Percentiles rank a stretch among this genome's conserved stretches.
Evolutionary conservation across 2,888 invertebrate species (phyloP).

Genomic region (Dichetophora obliterata): DNA sequence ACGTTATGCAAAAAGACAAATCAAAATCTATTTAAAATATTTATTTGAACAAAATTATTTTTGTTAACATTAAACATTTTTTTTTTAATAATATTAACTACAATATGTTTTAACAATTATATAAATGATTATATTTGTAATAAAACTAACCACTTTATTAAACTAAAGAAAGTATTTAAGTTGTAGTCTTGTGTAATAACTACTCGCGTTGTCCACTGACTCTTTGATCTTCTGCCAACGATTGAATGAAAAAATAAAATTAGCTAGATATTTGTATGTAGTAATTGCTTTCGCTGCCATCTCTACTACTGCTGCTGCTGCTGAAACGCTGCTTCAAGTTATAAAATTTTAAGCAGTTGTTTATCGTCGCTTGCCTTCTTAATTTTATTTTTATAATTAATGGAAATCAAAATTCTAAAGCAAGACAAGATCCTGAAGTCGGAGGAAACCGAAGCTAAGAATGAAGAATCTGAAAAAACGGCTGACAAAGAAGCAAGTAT

Average conservation of each 20-base stretch:
- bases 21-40: slow-evolving; percentile 26
- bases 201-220: background rate
- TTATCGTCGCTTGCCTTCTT: background rate
- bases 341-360: background rate
- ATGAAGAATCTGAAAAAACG: slow-evolving; percentile 18
- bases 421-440: slow-evolving; percentile 12
- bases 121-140: slow-evolving; percentile 21
- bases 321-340: background rate
- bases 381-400: too few relatives aligned
- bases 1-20: slow-evolving; percentile 37
- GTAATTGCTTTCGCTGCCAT: background rate
- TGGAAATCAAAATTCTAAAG: background rate
- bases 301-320: background rate
- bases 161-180: slow-evolving; percentile 26
- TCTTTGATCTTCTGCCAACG: background rate
- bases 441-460: slow-evolving; percentile 25
- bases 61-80: background rate
- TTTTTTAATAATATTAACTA: slow-evolving; percentile 6
- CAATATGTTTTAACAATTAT: slow-evolving; percentile 19
- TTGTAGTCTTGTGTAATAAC: slow-evolving; percentile 1
- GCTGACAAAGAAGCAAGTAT: slow-evolving; percentile 36
- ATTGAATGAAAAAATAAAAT: too few relatives aligned
- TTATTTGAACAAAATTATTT: slow-evolving; percentile 20
- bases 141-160: slow-evolving; percentile 34
- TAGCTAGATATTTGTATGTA: background rate